Base-by-base conservation (phyloP, 2,113 vertebrate genomes). In the Orthonyx spaldingii region DNA sequence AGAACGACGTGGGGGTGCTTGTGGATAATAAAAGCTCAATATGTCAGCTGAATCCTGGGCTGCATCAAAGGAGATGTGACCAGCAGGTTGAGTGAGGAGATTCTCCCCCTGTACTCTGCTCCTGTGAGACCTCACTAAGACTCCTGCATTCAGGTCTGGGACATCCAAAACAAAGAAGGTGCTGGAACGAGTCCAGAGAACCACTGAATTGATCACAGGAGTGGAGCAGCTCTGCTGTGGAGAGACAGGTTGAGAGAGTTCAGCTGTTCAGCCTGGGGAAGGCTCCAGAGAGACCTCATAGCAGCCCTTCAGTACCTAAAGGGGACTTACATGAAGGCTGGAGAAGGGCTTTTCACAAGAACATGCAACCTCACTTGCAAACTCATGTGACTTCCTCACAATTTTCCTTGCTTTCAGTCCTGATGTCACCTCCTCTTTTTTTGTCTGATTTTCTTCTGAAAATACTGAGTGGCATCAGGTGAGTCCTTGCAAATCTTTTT, bases 71-170 rank as follows among this genome's bases (percentile, higher is more conserved):
- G 24, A 64, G 32, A 33, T 1, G 19, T 81, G 68, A 33, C 7
- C 27, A 24, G 23, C 33, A 44, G 32, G 26, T 37, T 0, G 0
- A 65, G 33, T 13, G 33, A 24, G 1, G 15, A 11, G 60, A 46
- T 39, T 24, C 1, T 64, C 18, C 23, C 18, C 4, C 37, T 28
- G 4, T 28, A 18, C 13, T 33, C 44, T 81, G 37, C 32, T 59
- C 44, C 30, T 24, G 27, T 52, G 20, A 60, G 39, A 39, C 7
- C 33, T 19, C 37, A 39, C 10, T 13, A 19, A 37, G 33, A 20
- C 28, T n/a, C 9, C 46, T 53, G 46, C 12, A 13, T 7, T 33
- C 39, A n/a, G 37, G 13, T 20, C 28, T 52, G 39, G 33, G 23
- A 16, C 46, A 52, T 7, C 24, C 52, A 44, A 5, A 3, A n/a